Evolutionary conservation across 2,797 vertebrate genomes (phyloP).

Genomic region (Loris lydekkerianus): DNA sequence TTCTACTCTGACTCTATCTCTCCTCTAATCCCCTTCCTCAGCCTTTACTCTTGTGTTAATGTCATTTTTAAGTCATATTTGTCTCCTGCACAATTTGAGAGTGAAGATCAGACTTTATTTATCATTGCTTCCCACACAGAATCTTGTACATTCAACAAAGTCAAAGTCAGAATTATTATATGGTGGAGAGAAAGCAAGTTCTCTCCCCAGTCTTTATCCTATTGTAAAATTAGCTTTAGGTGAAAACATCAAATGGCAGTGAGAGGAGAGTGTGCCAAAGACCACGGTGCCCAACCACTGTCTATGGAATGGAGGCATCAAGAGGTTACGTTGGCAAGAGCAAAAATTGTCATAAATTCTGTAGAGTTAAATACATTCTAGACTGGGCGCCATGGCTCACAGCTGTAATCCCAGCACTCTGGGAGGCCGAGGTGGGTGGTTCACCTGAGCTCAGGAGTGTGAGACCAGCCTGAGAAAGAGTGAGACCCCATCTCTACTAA

Average conservation of each 20-base stretch:
- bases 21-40: background rate
- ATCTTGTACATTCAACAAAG: background rate
- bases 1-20: background rate
- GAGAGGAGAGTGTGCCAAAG: too few species aligned
- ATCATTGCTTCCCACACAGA: background rate
- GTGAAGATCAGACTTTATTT: background rate
- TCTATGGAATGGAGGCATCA: background rate
- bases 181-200: background rate
- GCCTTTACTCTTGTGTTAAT: background rate
- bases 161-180: background rate
- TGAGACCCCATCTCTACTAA: too few species aligned
- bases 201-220: background rate
- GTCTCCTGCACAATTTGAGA: background rate
- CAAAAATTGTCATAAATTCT: background rate
- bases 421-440: too few species aligned
- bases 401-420: too few species aligned
- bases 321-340: background rate
- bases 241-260: background rate
- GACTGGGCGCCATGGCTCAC: too few species aligned
- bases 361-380: background rate
- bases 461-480: too few species aligned
- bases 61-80: background rate
- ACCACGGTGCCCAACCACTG: too few species aligned
- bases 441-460: too few species aligned
- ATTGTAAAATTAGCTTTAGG: background rate